Conservation (phyloP, 2,797 vertebrate species). For the Sebastes alutus region DNA sequence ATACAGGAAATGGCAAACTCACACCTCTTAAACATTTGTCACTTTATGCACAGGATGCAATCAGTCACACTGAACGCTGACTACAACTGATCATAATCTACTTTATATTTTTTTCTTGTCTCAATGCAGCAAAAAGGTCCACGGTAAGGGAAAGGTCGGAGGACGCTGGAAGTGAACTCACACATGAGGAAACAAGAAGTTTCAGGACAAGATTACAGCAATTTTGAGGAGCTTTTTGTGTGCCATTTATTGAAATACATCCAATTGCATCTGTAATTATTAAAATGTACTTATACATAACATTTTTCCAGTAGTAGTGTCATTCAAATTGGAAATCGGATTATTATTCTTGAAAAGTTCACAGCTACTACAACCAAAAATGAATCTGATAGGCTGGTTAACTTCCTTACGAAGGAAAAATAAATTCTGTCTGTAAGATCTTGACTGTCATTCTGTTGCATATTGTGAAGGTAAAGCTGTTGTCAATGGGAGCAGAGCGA, state of each 20-base stretch:
- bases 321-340: neutral
- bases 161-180: slow-evolving; percentile 88
- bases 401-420: slow-evolving; percentile 1
- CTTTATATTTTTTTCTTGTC: slow-evolving; percentile 20
- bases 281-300: slow-evolving; percentile 28
- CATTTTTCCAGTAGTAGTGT: neutral
- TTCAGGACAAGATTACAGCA: neutral
- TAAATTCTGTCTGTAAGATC: neutral
- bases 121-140: slow-evolving; percentile 85
- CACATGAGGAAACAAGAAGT: slow-evolving; percentile 10
- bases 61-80: neutral
- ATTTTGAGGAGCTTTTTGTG: slow-evolving; percentile 12
- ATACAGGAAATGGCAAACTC: slow-evolving; percentile 4
- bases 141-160: slow-evolving; percentile 88
- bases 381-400: neutral
- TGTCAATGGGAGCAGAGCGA: neutral
- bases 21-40: neutral
- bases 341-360: neutral
- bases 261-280: slow-evolving; percentile 1
- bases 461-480: neutral
- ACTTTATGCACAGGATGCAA: neutral
- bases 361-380: neutral
- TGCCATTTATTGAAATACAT: slow-evolving; percentile 14
- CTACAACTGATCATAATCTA: neutral
- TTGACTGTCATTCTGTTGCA: neutral